Evolutionary conservation across 2,888 invertebrate genomes (phyloP).

Genomic region (Plagiodera versicolora): DNA sequence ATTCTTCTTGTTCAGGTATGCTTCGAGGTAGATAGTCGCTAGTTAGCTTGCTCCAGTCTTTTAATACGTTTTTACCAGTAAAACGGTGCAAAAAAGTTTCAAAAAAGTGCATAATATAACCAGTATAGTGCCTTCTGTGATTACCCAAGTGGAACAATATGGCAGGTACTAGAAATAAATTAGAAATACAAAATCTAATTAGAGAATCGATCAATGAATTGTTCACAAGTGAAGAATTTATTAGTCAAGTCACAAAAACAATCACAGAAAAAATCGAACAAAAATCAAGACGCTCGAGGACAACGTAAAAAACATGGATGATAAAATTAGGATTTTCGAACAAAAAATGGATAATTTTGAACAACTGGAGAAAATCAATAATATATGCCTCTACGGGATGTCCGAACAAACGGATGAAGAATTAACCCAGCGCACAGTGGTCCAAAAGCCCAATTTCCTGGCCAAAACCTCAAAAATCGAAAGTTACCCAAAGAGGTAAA

Average conservation of each 20-base stretch:
- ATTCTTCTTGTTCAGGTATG: no score
- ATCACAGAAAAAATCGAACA: no score
- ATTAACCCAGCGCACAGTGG: no score
- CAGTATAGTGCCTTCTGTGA: conserved; percentile 5
- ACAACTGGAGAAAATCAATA: conserved; percentile 4
- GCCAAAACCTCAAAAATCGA: no score
- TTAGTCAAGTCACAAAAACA: not conserved
- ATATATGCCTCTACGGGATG: conserved; percentile 1
- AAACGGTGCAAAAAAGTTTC: conserved; percentile 3
- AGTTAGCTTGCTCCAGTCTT: no score
- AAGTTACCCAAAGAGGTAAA: no score
- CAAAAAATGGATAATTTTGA: not conserved
- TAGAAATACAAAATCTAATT: conserved; percentile 9
- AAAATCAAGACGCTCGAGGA: not conserved
- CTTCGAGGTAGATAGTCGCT: no score
- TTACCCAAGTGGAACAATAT: not conserved
- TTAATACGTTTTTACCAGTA: no score
- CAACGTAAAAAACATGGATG: not conserved
- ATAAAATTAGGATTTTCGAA: not conserved
- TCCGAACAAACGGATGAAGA: conserved; percentile 2
- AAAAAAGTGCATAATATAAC: conserved; percentile 6
- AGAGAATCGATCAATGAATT: conserved; percentile 2
- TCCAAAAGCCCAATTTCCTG: no score
- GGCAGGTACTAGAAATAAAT: conserved; percentile 10
- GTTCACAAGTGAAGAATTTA: conserved; percentile 3